phyloP scores from a whole-genome alignment of 2,113 vertebrate species.

The Pollimyrus isidori region DNA sequence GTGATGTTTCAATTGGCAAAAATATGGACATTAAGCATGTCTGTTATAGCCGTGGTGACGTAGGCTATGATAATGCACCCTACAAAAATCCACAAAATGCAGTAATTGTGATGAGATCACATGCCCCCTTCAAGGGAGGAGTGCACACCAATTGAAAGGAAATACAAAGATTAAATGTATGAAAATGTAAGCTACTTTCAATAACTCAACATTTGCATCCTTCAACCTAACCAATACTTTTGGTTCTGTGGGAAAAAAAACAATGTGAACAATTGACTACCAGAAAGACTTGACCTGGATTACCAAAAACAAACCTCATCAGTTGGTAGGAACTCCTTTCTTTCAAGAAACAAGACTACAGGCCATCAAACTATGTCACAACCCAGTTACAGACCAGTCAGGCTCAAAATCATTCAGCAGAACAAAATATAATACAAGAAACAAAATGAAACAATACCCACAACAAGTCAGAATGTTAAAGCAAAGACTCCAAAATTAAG shows the following conservation, averaged over 20 bases:
- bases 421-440: background rate
- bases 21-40: background rate
- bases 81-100: background rate
- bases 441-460: background rate
- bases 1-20: background rate
- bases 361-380: background rate
- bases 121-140: background rate
- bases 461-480: background rate
- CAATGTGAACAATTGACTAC: background rate
- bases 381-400: background rate
- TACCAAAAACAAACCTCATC: background rate
- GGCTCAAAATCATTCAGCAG: background rate
- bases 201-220: background rate
- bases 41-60: background rate
- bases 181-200: background rate
- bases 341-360: background rate
- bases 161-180: background rate
- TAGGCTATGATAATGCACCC: background rate
- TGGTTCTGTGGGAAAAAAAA: background rate
- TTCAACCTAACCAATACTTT: background rate
- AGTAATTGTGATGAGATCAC: background rate
- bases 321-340: background rate
- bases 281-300: background rate
- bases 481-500: background rate
- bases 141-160: background rate